phyloP scores from a whole-genome alignment of 2,113 vertebrate genomes.

The Sula dactylatra region DNA sequence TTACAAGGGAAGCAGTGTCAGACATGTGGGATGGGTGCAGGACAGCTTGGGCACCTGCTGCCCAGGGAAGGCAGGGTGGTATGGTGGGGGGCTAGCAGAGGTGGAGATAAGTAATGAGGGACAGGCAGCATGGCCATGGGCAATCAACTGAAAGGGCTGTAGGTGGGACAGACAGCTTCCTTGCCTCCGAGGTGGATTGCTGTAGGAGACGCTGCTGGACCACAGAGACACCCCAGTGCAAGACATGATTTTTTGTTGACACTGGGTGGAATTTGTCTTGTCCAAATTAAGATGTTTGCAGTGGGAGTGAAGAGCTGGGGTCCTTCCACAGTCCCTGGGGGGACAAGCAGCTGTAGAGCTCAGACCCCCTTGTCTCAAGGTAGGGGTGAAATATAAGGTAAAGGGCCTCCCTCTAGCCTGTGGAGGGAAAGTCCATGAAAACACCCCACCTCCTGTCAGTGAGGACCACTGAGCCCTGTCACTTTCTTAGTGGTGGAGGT shows the following conservation, averaged over 20 bases:
- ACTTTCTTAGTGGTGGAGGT: not conserved
- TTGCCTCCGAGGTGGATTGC: not conserved
- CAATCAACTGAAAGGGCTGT: not conserved
- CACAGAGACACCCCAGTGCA: not conserved
- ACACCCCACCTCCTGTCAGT: not conserved
- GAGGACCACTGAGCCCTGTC: not conserved
- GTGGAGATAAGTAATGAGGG: not conserved
- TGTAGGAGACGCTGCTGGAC: not conserved
- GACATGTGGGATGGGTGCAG: fast-evolving
- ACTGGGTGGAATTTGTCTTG: not conserved
- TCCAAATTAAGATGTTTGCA: not conserved
- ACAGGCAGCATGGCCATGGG: not conserved
- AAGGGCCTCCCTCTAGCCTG: fast-evolving
- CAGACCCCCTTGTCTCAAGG: not conserved
- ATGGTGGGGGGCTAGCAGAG: too few species aligned
- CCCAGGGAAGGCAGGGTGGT: not conserved
- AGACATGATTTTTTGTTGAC: not conserved
- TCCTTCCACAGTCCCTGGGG: not conserved
- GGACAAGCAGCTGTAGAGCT: not conserved
- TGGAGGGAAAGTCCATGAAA: not conserved
- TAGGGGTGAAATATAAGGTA: not conserved
- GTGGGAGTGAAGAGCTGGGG: not conserved
- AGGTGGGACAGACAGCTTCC: not conserved
- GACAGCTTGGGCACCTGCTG: not conserved
- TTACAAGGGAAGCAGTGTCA: not conserved